Evolutionary conservation across 2,113 vertebrate genomes (phyloP), one percentile per base, ranked within the genome.

Genomic region (Pseudolaguvia tuberculata): DNA sequence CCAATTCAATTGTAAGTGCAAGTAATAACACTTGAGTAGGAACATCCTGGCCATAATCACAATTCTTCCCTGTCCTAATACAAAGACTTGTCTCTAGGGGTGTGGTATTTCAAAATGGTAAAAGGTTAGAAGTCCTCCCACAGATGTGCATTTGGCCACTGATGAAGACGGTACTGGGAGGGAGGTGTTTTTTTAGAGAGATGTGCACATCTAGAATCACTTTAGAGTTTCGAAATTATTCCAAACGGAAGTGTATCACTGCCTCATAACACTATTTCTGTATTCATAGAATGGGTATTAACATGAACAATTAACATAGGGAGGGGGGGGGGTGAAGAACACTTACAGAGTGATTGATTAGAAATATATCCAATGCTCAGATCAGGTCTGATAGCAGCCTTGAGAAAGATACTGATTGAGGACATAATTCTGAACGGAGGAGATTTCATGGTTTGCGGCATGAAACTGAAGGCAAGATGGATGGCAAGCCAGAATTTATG

Each of bases 401-500:
- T 83, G 84, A 85, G 84, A 87, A 82, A 88, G 72, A 78, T 52
- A 82, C 86, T 88, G 89, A 90, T 88, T 90, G 90, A 90, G 86
- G 87, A 88, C 88, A 85, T 89, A 80, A 91, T 89, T 85, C 85
- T 88, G 85, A 88, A 81, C 84, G 83, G 76, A 84, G 84, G 83
- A 68, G 87, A 89, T 91, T 89, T 92, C 89, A 89, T 79, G 85
- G 87, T 88, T 80, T 87, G 83, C 73, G 89, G 89, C 85, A 74
- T 87, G 87, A 89, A 88, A 89, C 84, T 84, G 82, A 83, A 79
- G 79, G 80, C 48, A 83, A 87, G 86, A 89, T 84, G 84, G 85
- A 88, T 80, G 84, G 79, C 79, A 80, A 83, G 83, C 83, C 75
- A 76, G 79, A 78, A 70, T 70, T 72, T 72, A 73, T 56, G 76